Percentiles rank a stretch among this genome's conserved stretches.
Conservation (phyloP, 2,797 vertebrate genomes). For the Chiroxiphia lanceolata region DNA sequence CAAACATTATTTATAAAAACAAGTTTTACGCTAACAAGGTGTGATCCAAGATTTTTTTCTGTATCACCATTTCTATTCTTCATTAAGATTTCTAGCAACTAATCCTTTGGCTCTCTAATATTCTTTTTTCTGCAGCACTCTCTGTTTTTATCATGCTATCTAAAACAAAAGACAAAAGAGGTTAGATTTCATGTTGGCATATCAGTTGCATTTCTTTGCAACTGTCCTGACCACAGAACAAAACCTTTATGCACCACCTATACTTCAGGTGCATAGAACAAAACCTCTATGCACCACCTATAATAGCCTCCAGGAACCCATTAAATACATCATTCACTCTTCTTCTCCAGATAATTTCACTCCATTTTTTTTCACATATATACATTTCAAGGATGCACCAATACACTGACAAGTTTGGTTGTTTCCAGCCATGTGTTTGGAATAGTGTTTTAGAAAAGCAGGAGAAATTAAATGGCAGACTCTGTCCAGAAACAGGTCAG, state of each 20-base stretch:
- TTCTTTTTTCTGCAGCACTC: not conserved
- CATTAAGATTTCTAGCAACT: not conserved
- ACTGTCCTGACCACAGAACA: not conserved
- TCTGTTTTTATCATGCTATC: not conserved
- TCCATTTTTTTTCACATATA: not conserved
- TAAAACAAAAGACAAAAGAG: not conserved
- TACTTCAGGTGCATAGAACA: not conserved
- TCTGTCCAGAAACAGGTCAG: not conserved
- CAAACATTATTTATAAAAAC: not conserved
- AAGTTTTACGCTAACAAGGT: not conserved
- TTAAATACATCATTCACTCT: not conserved
- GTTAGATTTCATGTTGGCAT: not conserved
- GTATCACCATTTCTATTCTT: not conserved
- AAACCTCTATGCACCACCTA: not conserved
- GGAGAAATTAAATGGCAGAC: not conserved
- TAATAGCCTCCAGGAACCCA: not conserved
- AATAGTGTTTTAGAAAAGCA: not conserved
- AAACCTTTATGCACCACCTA: not conserved
- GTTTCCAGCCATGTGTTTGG: not conserved
- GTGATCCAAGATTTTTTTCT: not conserved
- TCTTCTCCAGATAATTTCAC: not conserved
- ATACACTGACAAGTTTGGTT: not conserved
- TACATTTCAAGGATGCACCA: not conserved
- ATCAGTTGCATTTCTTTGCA: not conserved
- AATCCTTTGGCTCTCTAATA: not conserved